Conservation (phyloP, 2,797 vertebrate genomes). For the Nyctalus aviator region DNA sequence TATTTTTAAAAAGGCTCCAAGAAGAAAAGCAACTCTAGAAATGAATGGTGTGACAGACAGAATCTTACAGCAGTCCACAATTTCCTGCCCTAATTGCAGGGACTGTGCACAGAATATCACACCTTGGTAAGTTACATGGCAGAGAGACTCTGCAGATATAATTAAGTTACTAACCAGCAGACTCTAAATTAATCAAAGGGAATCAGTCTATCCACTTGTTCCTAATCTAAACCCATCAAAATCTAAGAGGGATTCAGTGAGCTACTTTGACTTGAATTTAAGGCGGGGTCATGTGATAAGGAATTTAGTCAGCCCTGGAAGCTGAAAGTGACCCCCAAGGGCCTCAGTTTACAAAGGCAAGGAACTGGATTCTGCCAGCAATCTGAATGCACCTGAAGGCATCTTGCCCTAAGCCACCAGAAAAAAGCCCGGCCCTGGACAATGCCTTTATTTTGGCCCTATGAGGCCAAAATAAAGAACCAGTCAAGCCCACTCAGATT, state of each 20-base stretch:
- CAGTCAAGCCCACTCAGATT: background rate
- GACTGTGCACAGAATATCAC: background rate
- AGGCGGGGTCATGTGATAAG: background rate
- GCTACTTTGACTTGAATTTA: background rate
- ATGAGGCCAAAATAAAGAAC: background rate
- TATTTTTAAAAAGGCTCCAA: background rate
- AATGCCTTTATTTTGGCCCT: background rate
- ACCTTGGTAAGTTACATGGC: background rate
- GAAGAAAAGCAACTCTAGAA: background rate
- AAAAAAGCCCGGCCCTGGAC: background rate
- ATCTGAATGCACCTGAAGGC: background rate
- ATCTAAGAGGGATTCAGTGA: background rate
- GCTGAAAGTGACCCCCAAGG: no score
- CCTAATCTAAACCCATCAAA: background rate
- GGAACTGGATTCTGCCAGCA: background rate
- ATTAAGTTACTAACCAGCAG: background rate
- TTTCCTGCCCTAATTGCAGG: background rate
- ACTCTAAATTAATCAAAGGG: background rate
- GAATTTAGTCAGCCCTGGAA: background rate
- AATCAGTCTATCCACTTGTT: background rate
- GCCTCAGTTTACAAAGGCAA: background rate
- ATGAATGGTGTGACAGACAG: background rate
- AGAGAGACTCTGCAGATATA: background rate
- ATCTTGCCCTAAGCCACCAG: background rate
- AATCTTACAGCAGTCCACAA: background rate